A percentile compares a stretch with the other conserved stretches of the same genome.
These are phyloP conservation scores for Xyrichtys novacula DNA, from an alignment of 2,797 vertebrate genomes.

Conservation along the genomic window DNA sequence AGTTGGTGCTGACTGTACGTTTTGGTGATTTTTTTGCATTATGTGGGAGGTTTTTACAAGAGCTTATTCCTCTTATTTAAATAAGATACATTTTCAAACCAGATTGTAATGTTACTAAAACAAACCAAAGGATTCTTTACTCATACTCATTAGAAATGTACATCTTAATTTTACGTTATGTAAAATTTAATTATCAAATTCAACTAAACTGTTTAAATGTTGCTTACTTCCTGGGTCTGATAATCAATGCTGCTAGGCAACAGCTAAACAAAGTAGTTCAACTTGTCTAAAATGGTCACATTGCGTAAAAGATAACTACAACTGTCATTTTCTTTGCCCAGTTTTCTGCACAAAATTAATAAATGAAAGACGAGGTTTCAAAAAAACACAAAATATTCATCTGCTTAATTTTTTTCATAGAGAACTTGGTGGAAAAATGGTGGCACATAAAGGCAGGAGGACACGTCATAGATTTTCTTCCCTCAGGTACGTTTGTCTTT, in stretches of 20 bases:
- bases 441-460: slow-evolving; percentile 3
- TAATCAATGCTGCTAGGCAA: slow-evolving; percentile 21
- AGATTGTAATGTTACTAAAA: neutral
- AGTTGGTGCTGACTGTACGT: neutral
- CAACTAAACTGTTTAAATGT: no score
- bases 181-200: no score
- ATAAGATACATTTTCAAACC: neutral
- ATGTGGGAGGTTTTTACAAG: no score
- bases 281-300: no score
- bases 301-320: neutral
- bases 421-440: no score
- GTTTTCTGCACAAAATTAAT: no score
- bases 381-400: no score
- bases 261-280: slow-evolving; percentile 1
- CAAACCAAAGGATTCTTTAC: neutral
- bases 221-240: no score
- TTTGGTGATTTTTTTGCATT: neutral
- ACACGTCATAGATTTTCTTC: fast-evolving
- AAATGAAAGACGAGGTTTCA: no score
- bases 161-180: neutral
- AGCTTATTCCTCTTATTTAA: no score
- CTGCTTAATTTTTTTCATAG: no score
- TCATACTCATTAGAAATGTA: neutral
- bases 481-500: slow-evolving; percentile 33
- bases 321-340: no score